These are phyloP conservation scores for Heliconius melpomene DNA, from an alignment of 1,140 invertebrate species.

Conservation along the genomic window DNA sequence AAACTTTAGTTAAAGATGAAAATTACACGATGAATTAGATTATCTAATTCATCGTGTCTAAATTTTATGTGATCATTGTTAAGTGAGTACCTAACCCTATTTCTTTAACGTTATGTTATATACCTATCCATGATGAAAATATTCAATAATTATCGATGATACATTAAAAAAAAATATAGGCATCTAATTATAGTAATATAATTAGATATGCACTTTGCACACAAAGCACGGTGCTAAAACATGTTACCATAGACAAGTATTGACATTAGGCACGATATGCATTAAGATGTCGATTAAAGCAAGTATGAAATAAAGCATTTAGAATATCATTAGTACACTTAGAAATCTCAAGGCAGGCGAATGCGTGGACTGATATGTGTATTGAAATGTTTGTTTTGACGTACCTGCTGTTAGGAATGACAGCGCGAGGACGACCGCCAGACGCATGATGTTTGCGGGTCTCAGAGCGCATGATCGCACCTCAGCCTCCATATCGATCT, in stretches of 20 bases:
- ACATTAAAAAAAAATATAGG: background rate
- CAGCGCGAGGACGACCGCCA: constrained; percentile 64
- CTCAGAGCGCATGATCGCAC: constrained; percentile 57
- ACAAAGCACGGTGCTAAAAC: background rate
- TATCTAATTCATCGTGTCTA: too few species aligned
- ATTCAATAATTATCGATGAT: background rate
- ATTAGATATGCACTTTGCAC: background rate
- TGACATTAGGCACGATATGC: constrained; percentile 21
- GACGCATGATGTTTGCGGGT: constrained; percentile 65
- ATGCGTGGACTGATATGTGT: background rate
- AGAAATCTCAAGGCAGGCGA: background rate
- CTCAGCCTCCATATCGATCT: constrained; percentile 73
- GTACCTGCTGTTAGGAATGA: constrained; percentile 66
- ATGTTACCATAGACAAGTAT: constrained; percentile 44
- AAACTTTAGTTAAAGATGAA: too few species aligned
- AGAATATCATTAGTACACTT: background rate
- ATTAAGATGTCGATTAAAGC: background rate
- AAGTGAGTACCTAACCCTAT: too few species aligned
- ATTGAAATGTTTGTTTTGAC: constrained; percentile 54
- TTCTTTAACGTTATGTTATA: too few species aligned
- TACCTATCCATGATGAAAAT: background rate
- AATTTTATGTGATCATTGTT: too few species aligned
- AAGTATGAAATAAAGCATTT: background rate
- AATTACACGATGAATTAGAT: too few species aligned
- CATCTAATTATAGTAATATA: background rate